Conservation (phyloP, 2,113 vertebrate species). For the Brachypteracias leptosomus region DNA sequence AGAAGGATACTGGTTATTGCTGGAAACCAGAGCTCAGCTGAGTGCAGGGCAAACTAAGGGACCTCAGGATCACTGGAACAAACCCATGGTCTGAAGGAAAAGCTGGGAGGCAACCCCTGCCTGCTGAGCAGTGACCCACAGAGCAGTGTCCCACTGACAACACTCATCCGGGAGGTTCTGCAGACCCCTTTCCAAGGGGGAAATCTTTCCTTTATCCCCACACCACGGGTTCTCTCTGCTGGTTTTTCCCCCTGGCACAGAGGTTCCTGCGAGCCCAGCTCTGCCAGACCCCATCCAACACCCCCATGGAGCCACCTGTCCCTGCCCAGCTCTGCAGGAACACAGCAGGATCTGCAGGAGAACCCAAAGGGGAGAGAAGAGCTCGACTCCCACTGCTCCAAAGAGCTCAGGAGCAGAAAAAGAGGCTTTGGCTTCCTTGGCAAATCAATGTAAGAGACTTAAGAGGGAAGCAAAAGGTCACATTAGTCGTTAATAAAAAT, state of each 20-base stretch:
- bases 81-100: rapidly evolving
- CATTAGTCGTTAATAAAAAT: conserved; percentile 63
- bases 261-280: too few relatives aligned
- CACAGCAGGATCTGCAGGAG: too few relatives aligned
- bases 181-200: too few relatives aligned
- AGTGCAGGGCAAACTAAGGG: neutral
- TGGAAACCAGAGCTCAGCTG: neutral
- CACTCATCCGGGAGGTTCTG: too few relatives aligned
- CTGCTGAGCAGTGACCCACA: neutral
- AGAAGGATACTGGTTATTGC: neutral
- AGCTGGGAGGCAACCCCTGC: neutral
- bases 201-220: too few relatives aligned
- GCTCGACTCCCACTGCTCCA: neutral
- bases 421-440: conserved; percentile 31
- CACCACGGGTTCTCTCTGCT: too few relatives aligned
- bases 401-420: neutral
- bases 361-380: neutral
- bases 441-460: conserved; percentile 37
- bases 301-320: too few relatives aligned
- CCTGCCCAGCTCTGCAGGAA: neutral
- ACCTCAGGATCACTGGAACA: neutral
- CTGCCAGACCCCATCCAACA: too few relatives aligned
- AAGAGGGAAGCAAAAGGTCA: conserved; percentile 55
- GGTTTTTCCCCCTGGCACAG: too few relatives aligned
- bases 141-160: too few relatives aligned